A percentile compares a stretch with the other conserved stretches of the same genome.
Evolutionary conservation across 1,140 invertebrate genomes (phyloP).

Genomic region (Trinorchestia longiramus): DNA sequence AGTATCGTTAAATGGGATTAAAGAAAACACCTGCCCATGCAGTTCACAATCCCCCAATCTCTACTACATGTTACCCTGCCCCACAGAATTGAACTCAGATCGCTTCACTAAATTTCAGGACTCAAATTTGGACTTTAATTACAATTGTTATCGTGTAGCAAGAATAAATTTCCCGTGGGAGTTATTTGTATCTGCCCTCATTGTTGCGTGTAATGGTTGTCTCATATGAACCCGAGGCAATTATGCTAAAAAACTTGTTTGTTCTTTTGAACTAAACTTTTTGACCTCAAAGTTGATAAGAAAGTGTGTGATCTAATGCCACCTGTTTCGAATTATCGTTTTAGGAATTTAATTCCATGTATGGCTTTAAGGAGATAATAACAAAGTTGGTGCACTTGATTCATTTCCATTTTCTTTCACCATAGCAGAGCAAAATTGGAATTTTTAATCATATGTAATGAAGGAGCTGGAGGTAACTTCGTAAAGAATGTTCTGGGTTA

Average conservation of each 20-base stretch:
- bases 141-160: neutral
- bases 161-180: neutral
- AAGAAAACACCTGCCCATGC: neutral
- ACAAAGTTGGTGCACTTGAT: neutral
- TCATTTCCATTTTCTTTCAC: neutral
- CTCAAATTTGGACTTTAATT: neutral
- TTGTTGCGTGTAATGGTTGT: neutral
- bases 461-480: neutral
- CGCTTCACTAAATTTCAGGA: neutral
- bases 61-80: neutral
- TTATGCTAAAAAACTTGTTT: neutral
- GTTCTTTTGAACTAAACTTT: neutral
- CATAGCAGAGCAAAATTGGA: neutral
- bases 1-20: neutral
- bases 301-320: neutral
- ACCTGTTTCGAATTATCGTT: neutral
- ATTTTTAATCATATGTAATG: neutral
- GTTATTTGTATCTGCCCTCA: neutral
- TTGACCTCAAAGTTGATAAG: neutral
- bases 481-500: neutral
- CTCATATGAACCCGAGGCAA: neutral
- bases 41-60: neutral
- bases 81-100: neutral
- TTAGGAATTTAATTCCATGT: neutral
- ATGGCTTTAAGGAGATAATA: neutral